Evolutionary conservation across 2,888 invertebrate genomes (phyloP).

Genomic region (Diaphora mendica): DNA sequence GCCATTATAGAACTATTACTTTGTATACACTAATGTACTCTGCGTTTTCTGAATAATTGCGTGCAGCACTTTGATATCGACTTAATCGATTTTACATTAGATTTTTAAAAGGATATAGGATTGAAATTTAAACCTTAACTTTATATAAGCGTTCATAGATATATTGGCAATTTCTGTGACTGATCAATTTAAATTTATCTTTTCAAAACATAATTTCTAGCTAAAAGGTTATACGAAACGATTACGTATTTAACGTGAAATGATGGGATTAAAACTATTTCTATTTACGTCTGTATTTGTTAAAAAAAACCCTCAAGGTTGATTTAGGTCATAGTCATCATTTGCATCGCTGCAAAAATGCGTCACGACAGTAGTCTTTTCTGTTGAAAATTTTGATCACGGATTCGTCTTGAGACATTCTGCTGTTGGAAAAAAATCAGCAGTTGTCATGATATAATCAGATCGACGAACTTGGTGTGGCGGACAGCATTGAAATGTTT

Average conservation of each 20-base stretch:
- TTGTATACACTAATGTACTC: slow-evolving; percentile 64
- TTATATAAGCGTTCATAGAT: slow-evolving; percentile 32
- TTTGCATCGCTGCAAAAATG: slow-evolving; percentile 79
- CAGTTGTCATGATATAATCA: slow-evolving; percentile 63
- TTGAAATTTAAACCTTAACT: slow-evolving; percentile 19
- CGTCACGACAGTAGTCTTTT: slow-evolving; percentile 69
- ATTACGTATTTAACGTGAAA: slow-evolving; percentile 69
- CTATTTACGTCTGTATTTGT: slow-evolving; percentile 50
- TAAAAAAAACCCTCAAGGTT: slow-evolving; percentile 65
- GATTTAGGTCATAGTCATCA: slow-evolving; percentile 66
- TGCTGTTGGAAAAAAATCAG: slow-evolving; percentile 61
- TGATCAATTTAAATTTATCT: slow-evolving; percentile 38
- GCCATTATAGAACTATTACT: slow-evolving; percentile 71
- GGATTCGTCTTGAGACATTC: slow-evolving; percentile 63
- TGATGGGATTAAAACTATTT: slow-evolving; percentile 63
- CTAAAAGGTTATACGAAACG: slow-evolving; percentile 46
- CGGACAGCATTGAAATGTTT: slow-evolving; percentile 79
- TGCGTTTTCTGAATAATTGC: slow-evolving; percentile 68
- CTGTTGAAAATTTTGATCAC: slow-evolving; percentile 82
- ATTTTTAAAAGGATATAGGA: slow-evolving; percentile 59
- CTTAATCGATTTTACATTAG: slow-evolving; percentile 71
- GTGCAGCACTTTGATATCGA: slow-evolving; percentile 62
- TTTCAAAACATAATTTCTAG: slow-evolving; percentile 30
- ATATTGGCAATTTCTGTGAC: slow-evolving; percentile 53
- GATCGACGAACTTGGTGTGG: slow-evolving; percentile 74